Evolutionary conservation across 2,797 vertebrate genomes (phyloP).

Genomic region (Melanotaenia pygmaea): DNA sequence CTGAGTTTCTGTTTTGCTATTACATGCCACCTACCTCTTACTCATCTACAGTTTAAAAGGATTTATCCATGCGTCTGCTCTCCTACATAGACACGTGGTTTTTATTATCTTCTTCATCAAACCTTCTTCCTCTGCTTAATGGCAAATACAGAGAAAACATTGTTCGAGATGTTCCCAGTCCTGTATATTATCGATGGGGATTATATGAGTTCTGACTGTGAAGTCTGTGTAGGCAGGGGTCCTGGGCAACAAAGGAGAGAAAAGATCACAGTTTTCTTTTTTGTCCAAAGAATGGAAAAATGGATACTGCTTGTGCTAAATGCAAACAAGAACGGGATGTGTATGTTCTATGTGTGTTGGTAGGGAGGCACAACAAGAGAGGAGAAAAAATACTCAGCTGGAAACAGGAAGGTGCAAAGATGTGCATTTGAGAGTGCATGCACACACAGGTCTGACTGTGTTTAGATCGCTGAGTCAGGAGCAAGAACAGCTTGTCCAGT

Average conservation of each 20-base stretch:
- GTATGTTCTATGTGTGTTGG: conserved; percentile 22
- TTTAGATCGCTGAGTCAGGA: conserved; percentile 37
- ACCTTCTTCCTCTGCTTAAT: conserved; percentile 23
- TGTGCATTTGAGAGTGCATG: conserved; percentile 17
- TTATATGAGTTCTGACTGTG: conserved; percentile 55
- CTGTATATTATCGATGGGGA: conserved; percentile 39
- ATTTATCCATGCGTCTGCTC: conserved; percentile 48
- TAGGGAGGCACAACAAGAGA: conserved; percentile 21
- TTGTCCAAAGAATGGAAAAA: conserved; percentile 47
- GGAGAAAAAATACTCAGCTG: conserved; percentile 13
- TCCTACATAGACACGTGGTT: conserved; percentile 17
- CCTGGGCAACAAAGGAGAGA: conserved; percentile 3
- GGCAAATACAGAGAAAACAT: conserved; percentile 30
- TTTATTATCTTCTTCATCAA: conserved; percentile 31
- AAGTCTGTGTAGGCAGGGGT: conserved; percentile 14
- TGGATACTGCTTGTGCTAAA: conserved; percentile 28
- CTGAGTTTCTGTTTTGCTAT: conserved; percentile 5
- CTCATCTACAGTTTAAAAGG: conserved; percentile 65
- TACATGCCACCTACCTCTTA: conserved; percentile 27
- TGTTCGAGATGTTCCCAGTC: conserved; percentile 40
- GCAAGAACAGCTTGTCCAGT: conserved; percentile 71
- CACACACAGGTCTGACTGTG: conserved; percentile 39
- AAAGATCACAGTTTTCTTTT: conserved; percentile 45
- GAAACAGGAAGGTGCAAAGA: conserved; percentile 58
- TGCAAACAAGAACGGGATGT: conserved; percentile 54